A percentile compares a stretch with the other conserved stretches of the same genome.
These are phyloP conservation scores for Phasianus colchicus DNA, from an alignment of 2,113 vertebrate species.

Conservation along the genomic window DNA sequence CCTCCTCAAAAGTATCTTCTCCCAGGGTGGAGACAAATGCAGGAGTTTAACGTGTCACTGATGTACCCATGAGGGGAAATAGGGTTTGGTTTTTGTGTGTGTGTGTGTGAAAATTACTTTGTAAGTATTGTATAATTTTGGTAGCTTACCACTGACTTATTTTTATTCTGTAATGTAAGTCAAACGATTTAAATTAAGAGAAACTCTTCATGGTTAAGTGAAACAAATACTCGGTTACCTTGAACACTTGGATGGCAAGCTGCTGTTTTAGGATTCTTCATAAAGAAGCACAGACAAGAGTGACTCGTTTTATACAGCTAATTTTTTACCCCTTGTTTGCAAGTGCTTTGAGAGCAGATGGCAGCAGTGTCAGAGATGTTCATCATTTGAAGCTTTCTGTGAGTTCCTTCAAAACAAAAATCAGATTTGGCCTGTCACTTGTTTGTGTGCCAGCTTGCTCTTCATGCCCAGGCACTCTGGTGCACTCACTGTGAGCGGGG, in stretches of 20 bases:
- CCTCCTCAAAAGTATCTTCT: background rate
- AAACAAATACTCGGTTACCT: background rate
- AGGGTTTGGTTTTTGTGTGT: background rate
- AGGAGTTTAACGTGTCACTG: background rate
- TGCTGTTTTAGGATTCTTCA: background rate
- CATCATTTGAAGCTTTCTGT: background rate
- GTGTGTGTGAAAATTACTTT: background rate
- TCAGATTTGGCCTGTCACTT: background rate
- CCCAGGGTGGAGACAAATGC: background rate
- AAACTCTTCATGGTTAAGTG: background rate
- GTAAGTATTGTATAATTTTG: background rate
- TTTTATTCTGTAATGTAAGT: background rate
- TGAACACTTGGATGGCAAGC: background rate
- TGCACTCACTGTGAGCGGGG: background rate
- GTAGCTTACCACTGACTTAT: background rate
- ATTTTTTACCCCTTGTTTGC: conserved; percentile 37
- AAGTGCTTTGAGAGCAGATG: conserved; percentile 35
- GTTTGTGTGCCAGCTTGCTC: background rate
- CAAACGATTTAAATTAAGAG: conserved; percentile 7
- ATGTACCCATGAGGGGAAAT: background rate
- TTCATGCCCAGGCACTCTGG: fast-evolving
- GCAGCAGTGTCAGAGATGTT: conserved; percentile 8
- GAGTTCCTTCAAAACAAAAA: background rate
- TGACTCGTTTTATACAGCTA: conserved; percentile 20
- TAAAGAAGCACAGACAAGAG: background rate